Conservation (phyloP, 2,113 vertebrate species). For the Cygnus buccinator region DNA sequence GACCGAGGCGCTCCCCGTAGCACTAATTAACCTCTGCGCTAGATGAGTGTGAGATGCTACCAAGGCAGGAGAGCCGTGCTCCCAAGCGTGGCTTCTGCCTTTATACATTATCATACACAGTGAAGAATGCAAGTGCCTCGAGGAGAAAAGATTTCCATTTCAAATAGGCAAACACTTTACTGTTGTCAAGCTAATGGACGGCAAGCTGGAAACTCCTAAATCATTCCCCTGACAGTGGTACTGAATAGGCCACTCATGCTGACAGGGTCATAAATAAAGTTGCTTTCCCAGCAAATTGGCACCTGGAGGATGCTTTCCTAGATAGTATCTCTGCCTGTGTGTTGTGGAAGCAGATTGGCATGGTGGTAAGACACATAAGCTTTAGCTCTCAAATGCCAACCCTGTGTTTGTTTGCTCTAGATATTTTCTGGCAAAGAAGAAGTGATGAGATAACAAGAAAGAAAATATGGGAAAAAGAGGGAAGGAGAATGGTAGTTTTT, state of each 20-base stretch:
- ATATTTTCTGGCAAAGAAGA: neutral
- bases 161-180: neutral
- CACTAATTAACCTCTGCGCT: neutral
- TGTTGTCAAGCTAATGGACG: neutral
- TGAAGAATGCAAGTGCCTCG: neutral
- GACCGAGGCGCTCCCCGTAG: neutral
- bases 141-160: neutral
- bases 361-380: rapidly evolving
- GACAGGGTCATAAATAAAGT: neutral
- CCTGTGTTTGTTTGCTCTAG: neutral
- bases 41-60: neutral
- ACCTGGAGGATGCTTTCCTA: neutral
- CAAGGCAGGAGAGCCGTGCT: neutral
- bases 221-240: neutral
- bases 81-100: neutral
- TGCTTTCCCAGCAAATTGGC: neutral
- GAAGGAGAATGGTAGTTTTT: neutral
- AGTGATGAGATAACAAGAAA: neutral
- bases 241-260: neutral
- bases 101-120: neutral
- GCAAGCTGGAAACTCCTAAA: neutral
- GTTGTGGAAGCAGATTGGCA: neutral
- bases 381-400: neutral
- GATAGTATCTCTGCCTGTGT: neutral
- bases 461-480: neutral